Percentiles rank a stretch among this genome's conserved stretches.
Conservation (phyloP, 2,113 vertebrate species). For the Tetraodon nigroviridis region DNA sequence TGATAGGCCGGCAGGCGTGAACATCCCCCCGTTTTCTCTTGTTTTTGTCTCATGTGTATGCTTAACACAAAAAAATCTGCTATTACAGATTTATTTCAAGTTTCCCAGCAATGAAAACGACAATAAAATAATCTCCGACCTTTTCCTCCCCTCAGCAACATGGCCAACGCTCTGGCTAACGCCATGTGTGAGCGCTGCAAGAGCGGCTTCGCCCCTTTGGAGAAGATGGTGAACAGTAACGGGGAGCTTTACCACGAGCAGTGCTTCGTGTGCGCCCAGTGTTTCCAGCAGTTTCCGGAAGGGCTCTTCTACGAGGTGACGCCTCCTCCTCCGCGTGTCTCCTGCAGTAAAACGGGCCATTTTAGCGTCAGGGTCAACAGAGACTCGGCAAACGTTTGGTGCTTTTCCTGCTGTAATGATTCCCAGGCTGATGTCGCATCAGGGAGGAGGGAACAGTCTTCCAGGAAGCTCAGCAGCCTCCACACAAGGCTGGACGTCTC, state of each 20-base stretch:
- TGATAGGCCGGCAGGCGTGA: conserved; percentile 9
- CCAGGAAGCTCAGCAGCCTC: conserved; percentile 24
- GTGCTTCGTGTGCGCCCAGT: conserved; percentile 97
- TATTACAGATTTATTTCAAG: background rate
- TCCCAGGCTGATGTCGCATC: background rate
- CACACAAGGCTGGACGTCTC: conserved; percentile 21
- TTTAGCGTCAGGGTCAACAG: background rate
- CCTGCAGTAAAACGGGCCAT: background rate
- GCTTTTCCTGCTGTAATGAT: conserved; percentile 11
- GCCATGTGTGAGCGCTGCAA: conserved; percentile 94
- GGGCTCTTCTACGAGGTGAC: conserved; percentile 97
- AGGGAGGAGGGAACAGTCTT: background rate
- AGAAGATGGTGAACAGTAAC: conserved; percentile 98
- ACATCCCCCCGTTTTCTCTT: no score
- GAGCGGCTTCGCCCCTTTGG: conserved; percentile 85
- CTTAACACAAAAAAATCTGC: background rate
- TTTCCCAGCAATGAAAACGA: background rate
- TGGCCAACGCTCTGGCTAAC: conserved; percentile 93
- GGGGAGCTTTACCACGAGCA: conserved; percentile 96
- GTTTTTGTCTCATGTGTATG: no score
- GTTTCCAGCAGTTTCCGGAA: conserved; percentile 95
- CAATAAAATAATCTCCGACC: background rate
- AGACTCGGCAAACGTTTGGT: no score
- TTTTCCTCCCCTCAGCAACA: conserved; percentile 81
- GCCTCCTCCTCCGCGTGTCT: background rate